A percentile compares a stretch with the other conserved stretches of the same genome.
Conservation (phyloP, 2,113 vertebrate species). For the Acanthochromis polyacanthus region DNA sequence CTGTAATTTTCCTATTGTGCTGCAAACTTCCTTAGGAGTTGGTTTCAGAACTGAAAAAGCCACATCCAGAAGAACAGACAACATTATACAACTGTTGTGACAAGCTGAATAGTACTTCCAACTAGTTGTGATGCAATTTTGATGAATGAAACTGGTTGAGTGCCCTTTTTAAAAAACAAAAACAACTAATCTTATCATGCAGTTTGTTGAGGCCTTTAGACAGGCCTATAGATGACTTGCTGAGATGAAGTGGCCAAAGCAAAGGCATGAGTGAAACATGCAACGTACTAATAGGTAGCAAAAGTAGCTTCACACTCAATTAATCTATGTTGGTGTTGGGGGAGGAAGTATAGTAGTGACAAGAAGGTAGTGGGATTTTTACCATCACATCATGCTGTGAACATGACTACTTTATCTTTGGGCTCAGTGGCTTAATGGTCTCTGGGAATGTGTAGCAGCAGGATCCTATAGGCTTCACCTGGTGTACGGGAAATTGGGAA, state of each 20-base stretch:
- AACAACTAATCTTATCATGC: neutral
- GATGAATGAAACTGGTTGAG: neutral
- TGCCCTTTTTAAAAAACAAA: neutral
- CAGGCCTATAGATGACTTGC: constrained; percentile 10
- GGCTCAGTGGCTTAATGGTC: constrained; percentile 66
- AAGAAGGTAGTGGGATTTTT: constrained; percentile 20
- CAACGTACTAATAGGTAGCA: constrained; percentile 13
- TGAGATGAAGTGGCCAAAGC: constrained; percentile 29
- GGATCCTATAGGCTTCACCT: constrained; percentile 66
- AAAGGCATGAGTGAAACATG: constrained; percentile 33
- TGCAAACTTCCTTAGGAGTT: too few relatives aligned
- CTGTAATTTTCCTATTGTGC: too few relatives aligned
- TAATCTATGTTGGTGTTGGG: constrained; percentile 20
- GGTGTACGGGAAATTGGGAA: constrained; percentile 76
- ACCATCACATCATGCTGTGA: constrained; percentile 46
- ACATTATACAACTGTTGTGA: neutral
- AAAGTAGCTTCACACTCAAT: constrained; percentile 39
- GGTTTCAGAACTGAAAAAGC: too few relatives aligned
- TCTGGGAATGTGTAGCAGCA: constrained; percentile 50
- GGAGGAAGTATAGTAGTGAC: neutral
- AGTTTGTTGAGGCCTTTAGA: constrained; percentile 36
- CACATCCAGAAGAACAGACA: neutral
- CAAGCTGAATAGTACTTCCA: neutral
- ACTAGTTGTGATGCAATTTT: neutral
- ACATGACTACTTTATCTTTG: constrained; percentile 56